Conservation (phyloP, 1,140 invertebrate species). For the Pseudomyrmex flavicornis region DNA sequence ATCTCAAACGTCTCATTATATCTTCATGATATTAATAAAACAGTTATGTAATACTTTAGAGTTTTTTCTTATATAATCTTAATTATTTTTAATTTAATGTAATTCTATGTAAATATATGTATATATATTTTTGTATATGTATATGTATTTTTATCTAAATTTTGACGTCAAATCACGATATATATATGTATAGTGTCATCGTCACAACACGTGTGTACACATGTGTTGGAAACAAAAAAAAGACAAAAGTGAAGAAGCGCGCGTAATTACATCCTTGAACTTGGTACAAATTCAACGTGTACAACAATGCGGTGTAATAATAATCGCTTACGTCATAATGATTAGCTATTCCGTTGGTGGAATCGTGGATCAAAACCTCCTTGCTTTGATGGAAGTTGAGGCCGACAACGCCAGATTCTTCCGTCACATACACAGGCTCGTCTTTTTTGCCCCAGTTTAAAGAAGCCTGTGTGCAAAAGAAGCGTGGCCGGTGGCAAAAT, state of each 20-base stretch:
- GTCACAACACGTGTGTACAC: neutral
- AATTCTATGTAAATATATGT: too few species aligned
- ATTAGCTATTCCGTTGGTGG: slow-evolving; percentile 88
- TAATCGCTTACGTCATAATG: slow-evolving; percentile 83
- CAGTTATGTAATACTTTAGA: neutral
- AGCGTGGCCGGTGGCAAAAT: slow-evolving; percentile 20
- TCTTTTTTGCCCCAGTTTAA: slow-evolving; percentile 93
- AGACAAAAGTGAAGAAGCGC: neutral
- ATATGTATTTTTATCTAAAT: too few species aligned
- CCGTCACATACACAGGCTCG: slow-evolving; percentile 92
- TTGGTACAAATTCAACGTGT: neutral
- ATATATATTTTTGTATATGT: too few species aligned
- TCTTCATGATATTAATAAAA: too few species aligned
- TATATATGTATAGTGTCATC: too few species aligned
- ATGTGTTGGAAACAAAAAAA: neutral
- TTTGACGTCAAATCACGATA: too few species aligned
- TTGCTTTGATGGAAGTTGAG: slow-evolving; percentile 96
- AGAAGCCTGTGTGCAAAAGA: slow-evolving; percentile 85
- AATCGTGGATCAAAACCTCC: slow-evolving; percentile 92
- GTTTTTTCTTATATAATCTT: neutral
- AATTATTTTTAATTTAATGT: neutral
- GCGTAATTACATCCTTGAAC: neutral
- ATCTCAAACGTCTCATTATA: neutral
- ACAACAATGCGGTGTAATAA: too few species aligned
- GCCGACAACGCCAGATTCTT: slow-evolving; percentile 93